Percentiles rank a stretch among this genome's conserved stretches.
These are phyloP conservation scores for Trididemnum clinides DNA, from an alignment of 23 tunicate genomes.

Conservation along the genomic window DNA sequence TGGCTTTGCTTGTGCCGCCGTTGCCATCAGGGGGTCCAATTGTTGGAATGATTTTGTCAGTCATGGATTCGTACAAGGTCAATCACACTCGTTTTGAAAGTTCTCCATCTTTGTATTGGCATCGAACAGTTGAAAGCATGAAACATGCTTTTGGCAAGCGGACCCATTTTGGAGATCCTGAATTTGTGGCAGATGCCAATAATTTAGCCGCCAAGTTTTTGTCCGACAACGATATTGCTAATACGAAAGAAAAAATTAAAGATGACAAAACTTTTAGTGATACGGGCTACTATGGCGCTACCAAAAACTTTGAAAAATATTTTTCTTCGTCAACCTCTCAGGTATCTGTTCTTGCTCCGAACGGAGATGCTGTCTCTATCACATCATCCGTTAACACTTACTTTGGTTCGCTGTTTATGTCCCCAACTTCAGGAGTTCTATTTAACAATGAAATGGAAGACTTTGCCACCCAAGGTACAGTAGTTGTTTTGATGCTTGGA, in stretches of 20 bases:
- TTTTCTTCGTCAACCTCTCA: constrained; percentile 64
- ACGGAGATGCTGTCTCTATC: constrained; percentile 70
- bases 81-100: constrained; percentile 3
- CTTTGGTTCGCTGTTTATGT: constrained; percentile 67
- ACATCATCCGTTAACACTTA: constrained; percentile 67
- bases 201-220: not conserved
- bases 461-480: constrained; percentile 42
- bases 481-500: not conserved
- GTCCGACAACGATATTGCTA: not conserved
- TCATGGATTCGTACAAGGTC: constrained; percentile 63
- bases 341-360: constrained; percentile 69
- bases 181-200: constrained; percentile 24
- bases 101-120: constrained; percentile 71
- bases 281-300: constrained; percentile 73
- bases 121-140: constrained; percentile 71
- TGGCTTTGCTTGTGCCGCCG: constrained; percentile 54
- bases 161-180: constrained; percentile 47
- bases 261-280: constrained; percentile 51
- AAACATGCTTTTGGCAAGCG: constrained; percentile 73
- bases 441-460: constrained; percentile 77
- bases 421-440: constrained; percentile 70
- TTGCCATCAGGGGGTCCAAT: constrained; percentile 89
- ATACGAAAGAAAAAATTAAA: constrained; percentile 28
- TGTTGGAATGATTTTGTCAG: constrained; percentile 52
- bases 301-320: not conserved